Conservation (phyloP, 2,888 invertebrate genomes). For the Portevinia maculata region DNA sequence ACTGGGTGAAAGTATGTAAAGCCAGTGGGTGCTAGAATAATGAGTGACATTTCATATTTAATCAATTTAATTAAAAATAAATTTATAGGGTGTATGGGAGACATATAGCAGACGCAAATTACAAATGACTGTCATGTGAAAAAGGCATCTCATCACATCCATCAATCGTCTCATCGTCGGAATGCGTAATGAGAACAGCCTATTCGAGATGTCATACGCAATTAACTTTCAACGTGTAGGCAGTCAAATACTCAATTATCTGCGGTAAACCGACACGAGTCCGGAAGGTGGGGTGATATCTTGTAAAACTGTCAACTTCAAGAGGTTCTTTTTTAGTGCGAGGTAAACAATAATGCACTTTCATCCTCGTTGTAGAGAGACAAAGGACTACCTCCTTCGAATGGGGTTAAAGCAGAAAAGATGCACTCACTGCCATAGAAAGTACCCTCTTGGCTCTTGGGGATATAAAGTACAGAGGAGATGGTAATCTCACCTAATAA, state of each 20-base stretch:
- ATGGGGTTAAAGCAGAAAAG: slow-evolving; percentile 56
- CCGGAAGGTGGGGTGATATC: slow-evolving; percentile 7
- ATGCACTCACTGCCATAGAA: slow-evolving; percentile 58
- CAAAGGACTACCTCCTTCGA: slow-evolving; percentile 49
- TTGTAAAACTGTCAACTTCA: slow-evolving; percentile 38
- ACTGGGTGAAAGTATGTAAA: slow-evolving; percentile 24
- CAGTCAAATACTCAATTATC: slow-evolving; percentile 27
- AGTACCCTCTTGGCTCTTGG: slow-evolving; percentile 42
- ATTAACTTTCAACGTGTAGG: slow-evolving; percentile 38
- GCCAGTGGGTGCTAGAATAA: slow-evolving; percentile 52
- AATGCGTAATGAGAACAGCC: not conserved
- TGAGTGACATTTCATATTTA: slow-evolving; percentile 60
- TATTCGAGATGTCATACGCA: slow-evolving; percentile 44
- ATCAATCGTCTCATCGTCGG: slow-evolving; percentile 4
- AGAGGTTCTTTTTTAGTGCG: slow-evolving; percentile 28
- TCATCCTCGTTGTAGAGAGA: slow-evolving; percentile 2
- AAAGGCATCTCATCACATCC: slow-evolving; percentile 7
- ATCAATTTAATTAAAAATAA: slow-evolving; percentile 56
- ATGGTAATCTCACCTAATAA: slow-evolving; percentile 57
- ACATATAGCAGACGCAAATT: slow-evolving; percentile 38
- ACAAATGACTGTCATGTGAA: slow-evolving; percentile 32
- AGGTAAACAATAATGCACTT: slow-evolving; percentile 61
- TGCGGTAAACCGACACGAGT: slow-evolving; percentile 3
- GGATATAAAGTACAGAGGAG: slow-evolving; percentile 23
- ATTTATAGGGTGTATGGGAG: not conserved